Percentiles rank a stretch among this genome's conserved stretches.
Evolutionary conservation across 2,797 vertebrate species (phyloP).

Genomic region (Amniataba percoides): DNA sequence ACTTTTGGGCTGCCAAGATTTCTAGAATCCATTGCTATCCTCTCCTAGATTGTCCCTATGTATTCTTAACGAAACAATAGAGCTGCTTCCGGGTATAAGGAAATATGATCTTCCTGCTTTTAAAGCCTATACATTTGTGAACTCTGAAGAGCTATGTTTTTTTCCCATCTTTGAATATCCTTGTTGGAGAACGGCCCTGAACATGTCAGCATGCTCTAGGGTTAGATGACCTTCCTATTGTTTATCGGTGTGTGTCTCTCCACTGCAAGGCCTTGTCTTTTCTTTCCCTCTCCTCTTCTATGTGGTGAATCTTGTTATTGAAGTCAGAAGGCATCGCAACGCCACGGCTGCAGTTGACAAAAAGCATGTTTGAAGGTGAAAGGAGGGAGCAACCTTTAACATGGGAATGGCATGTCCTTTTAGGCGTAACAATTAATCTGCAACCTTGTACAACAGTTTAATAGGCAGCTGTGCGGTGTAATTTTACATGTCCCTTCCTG

Average conservation of each 20-base stretch:
- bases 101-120: conserved; percentile 25
- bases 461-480: conserved; percentile 59
- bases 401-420: conserved; percentile 69
- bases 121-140: conserved; percentile 55
- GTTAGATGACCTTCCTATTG: conserved; percentile 77
- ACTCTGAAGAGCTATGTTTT: conserved; percentile 61
- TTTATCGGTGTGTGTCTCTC: conserved; percentile 66
- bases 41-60: conserved; percentile 25
- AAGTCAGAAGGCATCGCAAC: conserved; percentile 67
- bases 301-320: conserved; percentile 77
- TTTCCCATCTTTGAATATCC: conserved; percentile 63
- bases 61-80: conserved; percentile 47
- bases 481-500: conserved; percentile 38
- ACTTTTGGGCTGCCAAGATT: conserved; percentile 17
- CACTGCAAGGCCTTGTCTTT: conserved; percentile 68
- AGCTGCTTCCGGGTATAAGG: conserved; percentile 25
- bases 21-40: conserved; percentile 13
- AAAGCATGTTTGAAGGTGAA: conserved; percentile 78
- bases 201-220: conserved; percentile 58
- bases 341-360: conserved; percentile 75
- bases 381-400: conserved; percentile 76
- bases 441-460: conserved; percentile 78
- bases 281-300: conserved; percentile 62
- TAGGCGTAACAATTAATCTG: conserved; percentile 76
- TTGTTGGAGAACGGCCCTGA: conserved; percentile 75